phyloP scores from a whole-genome alignment of 2,113 vertebrate genomes.

The Trichomycterus rosablanca region DNA sequence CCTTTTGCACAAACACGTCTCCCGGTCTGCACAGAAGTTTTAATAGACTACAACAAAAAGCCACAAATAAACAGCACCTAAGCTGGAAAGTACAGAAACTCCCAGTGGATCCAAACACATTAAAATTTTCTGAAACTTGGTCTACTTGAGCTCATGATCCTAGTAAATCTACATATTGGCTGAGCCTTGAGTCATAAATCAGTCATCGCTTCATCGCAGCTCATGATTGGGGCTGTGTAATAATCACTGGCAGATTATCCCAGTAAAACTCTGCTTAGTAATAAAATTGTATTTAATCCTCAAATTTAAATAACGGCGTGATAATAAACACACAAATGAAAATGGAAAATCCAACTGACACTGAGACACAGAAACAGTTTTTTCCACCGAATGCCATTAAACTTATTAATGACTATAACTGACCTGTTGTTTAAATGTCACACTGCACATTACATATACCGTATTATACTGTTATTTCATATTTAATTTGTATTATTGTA shows the following conservation, averaged over 20 bases:
- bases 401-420: not conserved
- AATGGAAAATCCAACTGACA: too few relatives aligned
- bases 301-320: too few relatives aligned
- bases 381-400: too few relatives aligned
- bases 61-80: slow-evolving; percentile 20
- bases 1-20: slow-evolving; percentile 40
- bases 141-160: slow-evolving; percentile 3
- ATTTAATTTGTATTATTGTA: too few relatives aligned
- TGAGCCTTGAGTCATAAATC: slow-evolving; percentile 16
- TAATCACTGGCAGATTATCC: slow-evolving; percentile 1
- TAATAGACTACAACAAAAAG: slow-evolving; percentile 31
- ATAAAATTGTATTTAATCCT: too few relatives aligned
- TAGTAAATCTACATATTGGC: slow-evolving; percentile 10
- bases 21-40: slow-evolving; percentile 27
- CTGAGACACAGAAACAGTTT: too few relatives aligned
- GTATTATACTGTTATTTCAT: too few relatives aligned
- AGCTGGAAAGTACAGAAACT: slow-evolving; percentile 24
- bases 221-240: not conserved
- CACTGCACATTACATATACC: too few relatives aligned
- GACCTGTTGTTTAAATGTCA: too few relatives aligned
- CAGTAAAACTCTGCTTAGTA: too few relatives aligned
- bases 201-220: slow-evolving; percentile 17
- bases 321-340: too few relatives aligned
- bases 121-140: slow-evolving; percentile 8
- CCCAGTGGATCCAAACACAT: slow-evolving; percentile 3